Base-by-base conservation (phyloP, 2,797 vertebrate species). In the Notolabrus celidotus region DNA sequence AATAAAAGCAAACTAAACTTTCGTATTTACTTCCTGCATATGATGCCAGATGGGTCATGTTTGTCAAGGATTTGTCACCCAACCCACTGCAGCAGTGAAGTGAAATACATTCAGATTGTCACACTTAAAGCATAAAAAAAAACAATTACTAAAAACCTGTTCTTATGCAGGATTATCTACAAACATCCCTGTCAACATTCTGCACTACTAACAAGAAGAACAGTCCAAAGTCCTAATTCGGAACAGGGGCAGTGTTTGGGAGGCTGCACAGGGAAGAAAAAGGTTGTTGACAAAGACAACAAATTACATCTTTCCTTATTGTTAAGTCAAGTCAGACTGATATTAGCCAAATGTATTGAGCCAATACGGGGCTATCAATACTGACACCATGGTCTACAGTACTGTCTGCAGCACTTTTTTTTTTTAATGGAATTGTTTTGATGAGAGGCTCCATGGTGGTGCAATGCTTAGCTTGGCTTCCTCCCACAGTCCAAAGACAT, bases 61-160 rank as follows among this genome's bases (percentile, higher is more conserved):
- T 19, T 17, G 23, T 9, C 46, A 38, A 14, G 27, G 34, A 34
- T 76, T 47, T 47, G 12, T 41, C 41, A n/a, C 43, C 20, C 1
- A n/a, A 31, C 29, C 7, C 34, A 49, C 17, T 5, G 19, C 31
- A 39, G 36, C 8, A 19, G n/a, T 19, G 16, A 52, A 36, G 17
- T 19, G 5, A 45, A 29, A 54, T 29, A 5, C 6, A n/a, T 51
- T 55, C 46, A 4, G 4, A 0, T 36, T 10, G 16, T 33, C 34
- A 16, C n/a, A 19, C 11, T 34, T 11, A 51, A 59, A 52, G 53
- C 12, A 74, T 47, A 23, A 60, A 12, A 43, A 36, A 31, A 9
- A 64, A 14, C 6, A 52, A 45, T 23, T 4, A 6, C 20, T 38
- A 22, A 54, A 55, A 50, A 10, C 10, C 27, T 45, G 7, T 16